A percentile compares a stretch with the other conserved stretches of the same genome.
These are phyloP conservation scores for Orchestes rusci DNA, from an alignment of 2,888 invertebrate species.

Conservation along the genomic window DNA sequence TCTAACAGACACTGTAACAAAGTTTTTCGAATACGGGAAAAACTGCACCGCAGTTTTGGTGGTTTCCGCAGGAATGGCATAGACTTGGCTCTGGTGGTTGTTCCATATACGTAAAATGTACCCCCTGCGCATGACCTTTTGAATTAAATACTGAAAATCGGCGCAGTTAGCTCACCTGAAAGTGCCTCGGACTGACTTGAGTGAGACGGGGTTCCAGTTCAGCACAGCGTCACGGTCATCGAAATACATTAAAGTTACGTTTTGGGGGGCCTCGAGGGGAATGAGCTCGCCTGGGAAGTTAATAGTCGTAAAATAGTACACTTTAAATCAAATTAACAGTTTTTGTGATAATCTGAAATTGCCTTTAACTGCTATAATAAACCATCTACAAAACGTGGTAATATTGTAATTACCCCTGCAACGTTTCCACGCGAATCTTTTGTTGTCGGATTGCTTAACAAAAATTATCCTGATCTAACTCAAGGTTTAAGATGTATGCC, in stretches of 20 bases:
- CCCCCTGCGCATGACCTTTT: too few relatives aligned
- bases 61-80: slow-evolving; percentile 34
- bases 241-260: slow-evolving; percentile 32
- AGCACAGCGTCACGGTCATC: slow-evolving; percentile 33
- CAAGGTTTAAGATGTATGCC: too few relatives aligned
- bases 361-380: too few relatives aligned
- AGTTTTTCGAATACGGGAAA: slow-evolving; percentile 37
- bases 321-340: too few relatives aligned
- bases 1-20: slow-evolving; percentile 35
- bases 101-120: slow-evolving; percentile 37
- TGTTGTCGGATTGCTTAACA: too few relatives aligned
- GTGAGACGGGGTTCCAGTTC: slow-evolving; percentile 33
- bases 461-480: too few relatives aligned
- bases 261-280: slow-evolving; percentile 33
- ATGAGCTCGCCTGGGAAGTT: slow-evolving; percentile 33
- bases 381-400: too few relatives aligned
- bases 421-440: too few relatives aligned
- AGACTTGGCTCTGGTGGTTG: slow-evolving; percentile 34
- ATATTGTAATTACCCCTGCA: too few relatives aligned
- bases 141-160: too few relatives aligned
- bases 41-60: slow-evolving; percentile 34
- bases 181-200: slow-evolving; percentile 33
- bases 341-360: too few relatives aligned
- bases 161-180: slow-evolving; percentile 24
- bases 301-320: neutral